Evolutionary conservation across 1,140 invertebrate genomes (phyloP).

Genomic region (Drosophila burlai): DNA sequence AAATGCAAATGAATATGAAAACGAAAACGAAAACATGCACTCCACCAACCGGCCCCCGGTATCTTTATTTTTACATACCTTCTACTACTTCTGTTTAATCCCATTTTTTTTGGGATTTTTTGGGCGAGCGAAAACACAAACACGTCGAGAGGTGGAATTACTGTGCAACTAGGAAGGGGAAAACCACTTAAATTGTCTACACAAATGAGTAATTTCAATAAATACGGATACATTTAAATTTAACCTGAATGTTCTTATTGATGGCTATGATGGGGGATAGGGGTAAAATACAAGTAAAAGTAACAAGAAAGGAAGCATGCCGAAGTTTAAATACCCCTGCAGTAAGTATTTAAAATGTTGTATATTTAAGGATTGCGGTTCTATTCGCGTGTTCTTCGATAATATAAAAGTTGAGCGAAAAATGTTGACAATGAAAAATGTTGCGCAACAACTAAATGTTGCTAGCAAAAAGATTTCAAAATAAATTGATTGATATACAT

Average conservation of each 20-base stretch:
- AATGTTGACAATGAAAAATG: too few relatives aligned
- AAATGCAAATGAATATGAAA: slow-evolving; percentile 28
- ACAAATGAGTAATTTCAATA: slow-evolving; percentile 64
- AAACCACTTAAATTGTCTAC: slow-evolving; percentile 47
- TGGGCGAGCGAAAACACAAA: slow-evolving; percentile 10
- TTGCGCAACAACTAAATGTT: too few relatives aligned
- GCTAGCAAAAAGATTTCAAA: too few relatives aligned
- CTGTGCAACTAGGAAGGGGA: slow-evolving; percentile 13
- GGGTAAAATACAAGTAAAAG: neutral
- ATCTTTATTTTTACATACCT: slow-evolving; percentile 37
- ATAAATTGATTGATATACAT: too few relatives aligned
- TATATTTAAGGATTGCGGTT: too few relatives aligned
- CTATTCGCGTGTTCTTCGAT: too few relatives aligned
- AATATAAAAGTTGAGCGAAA: too few relatives aligned
- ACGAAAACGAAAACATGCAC: slow-evolving; percentile 8
- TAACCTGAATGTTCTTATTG: neutral
- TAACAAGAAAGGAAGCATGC: too few relatives aligned
- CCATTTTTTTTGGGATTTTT: slow-evolving; percentile 5
- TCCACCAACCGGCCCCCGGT: slow-evolving; percentile 29
- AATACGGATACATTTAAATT: slow-evolving; percentile 57
- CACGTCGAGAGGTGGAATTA: slow-evolving; percentile 21
- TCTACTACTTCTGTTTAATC: neutral
- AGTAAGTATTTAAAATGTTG: too few relatives aligned
- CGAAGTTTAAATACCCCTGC: too few relatives aligned
- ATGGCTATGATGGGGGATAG: neutral